Base-by-base conservation (phyloP, 2,113 vertebrate genomes). In the Urocynchramus pylzowi region DNA sequence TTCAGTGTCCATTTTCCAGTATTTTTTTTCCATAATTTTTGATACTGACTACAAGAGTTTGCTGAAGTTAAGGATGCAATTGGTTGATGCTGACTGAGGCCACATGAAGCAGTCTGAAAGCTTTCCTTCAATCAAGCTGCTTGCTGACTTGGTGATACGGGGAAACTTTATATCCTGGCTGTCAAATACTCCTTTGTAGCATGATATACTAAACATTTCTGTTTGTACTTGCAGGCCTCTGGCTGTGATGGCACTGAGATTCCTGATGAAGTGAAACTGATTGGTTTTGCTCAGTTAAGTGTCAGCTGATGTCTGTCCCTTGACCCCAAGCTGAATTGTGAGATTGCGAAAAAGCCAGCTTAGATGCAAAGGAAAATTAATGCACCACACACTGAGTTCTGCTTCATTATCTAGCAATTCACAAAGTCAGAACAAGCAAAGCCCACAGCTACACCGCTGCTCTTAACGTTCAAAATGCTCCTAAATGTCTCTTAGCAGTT, bases 231-330 rank as follows among this genome's bases (percentile, higher is more conserved):
- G 18, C 98, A 99, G 99, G 99, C 97, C 60, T 99, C 99, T 60
- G 98, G 98, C 97, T 99, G 99, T 30, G 99, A 99, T 75, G 98
- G 98, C 91, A 97, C 98, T 3, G 99, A 99, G 98, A 99, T 99
- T 94, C 99, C 99, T 0, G 99, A 99, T 54, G 99, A 99, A 98
- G 98, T 99, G 98, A 99, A 99, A 98, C 97, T 99, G 98, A 99
- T 99, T 77, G 99, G 99, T 97, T 99, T 99, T 97, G 99, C 99
- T 74, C 99, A 99, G 98, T 96, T 99, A 92, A 99, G 99, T 93
- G 98, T 99, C 97, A 99, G 98, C 98, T 99, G 99, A 99, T 99
- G 94, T 81, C 91, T 84, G 90, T 97, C 94, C 80, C 94, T 80
- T 45, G 95, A 96, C 95, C 95, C 95, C 96, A 83, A 97, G 97